Percentiles rank a stretch among this genome's conserved stretches.
Conservation (phyloP, 1,140 invertebrate species). For the Drosophila arawakana region DNA sequence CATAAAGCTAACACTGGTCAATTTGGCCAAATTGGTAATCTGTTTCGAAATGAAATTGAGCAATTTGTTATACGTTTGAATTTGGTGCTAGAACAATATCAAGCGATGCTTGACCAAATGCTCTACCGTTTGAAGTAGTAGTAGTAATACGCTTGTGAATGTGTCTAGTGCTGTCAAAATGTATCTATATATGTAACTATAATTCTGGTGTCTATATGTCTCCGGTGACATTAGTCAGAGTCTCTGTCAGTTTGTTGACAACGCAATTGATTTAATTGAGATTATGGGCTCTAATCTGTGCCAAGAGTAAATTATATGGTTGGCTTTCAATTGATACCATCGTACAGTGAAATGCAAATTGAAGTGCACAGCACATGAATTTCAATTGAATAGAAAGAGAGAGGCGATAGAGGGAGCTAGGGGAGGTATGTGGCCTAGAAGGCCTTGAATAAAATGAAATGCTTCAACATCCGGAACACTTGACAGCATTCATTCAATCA, state of each 20-base stretch:
- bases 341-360: conserved; percentile 41
- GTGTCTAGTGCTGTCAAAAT: conserved; percentile 2
- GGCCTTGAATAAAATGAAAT: conserved; percentile 15
- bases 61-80: too few relatives aligned
- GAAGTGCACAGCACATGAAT: conserved; percentile 28
- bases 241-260: conserved; percentile 13
- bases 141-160: conserved; percentile 29
- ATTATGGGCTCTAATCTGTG: conserved; percentile 38
- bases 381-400: conserved; percentile 18
- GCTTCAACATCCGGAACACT: conserved; percentile 9
- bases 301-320: conserved; percentile 39
- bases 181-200: background rate
- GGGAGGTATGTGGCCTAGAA: background rate
- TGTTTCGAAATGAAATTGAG: too few relatives aligned
- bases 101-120: too few relatives aligned
- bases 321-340: conserved; percentile 28
- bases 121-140: background rate
- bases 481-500: conserved; percentile 13
- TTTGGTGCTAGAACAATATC: too few relatives aligned
- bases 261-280: conserved; percentile 52
- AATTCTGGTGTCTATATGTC: too few relatives aligned
- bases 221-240: too few relatives aligned
- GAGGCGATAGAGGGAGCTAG: background rate
- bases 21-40: too few relatives aligned
- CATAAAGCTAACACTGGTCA: too few relatives aligned